Base-by-base conservation (phyloP, 2,797 vertebrate species). In the Trachops cirrhosus region DNA sequence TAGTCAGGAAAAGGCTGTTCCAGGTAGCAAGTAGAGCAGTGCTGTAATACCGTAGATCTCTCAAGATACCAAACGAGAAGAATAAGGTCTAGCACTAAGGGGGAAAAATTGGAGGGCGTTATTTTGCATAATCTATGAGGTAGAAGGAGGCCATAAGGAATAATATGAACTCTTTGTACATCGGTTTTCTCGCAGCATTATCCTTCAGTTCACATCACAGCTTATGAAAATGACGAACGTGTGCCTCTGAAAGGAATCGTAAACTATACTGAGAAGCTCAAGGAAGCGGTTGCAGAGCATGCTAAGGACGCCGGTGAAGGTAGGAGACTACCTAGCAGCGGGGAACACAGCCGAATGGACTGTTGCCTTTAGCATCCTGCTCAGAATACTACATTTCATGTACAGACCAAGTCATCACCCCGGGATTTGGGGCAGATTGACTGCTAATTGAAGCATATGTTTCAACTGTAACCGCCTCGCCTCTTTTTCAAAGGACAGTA, bases 141-240 rank as follows among this genome's bases (percentile, higher is more conserved):
- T 52, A 0, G 75, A 74, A 86, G 86, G 54, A 19, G 18, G 48
- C 16, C n/a, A 5, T 26, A 80, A 48, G 18, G 39, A 78, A 83
- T 71, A 91, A 90, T 44, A 19, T 22, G 52, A 70, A 68, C 57
- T 29, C 57, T 89, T 37, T 74, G 12, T 67, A 1, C 32, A 6
- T 89, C n/a, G 82, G 0, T 86, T 94, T 85, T 97, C 89, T 93
- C 90, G 62, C 88, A 99, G 99, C 84, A 91, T 92, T 99, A 99
- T 89, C 99, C 99, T 83, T 99, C 99, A 2, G 95, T 99, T 98
- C 98, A 99, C 94, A 99, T 99, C 98, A 99, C 99, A 2, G 99
- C 99, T 0, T 99, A 99, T 97, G 98, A 98, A 57, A 98, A 97
- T 0, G 99, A 99, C 92, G 97, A 98, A 79, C 98, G 99, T 91